Evolutionary conservation across 2,113 vertebrate genomes (phyloP).

Genomic region (Cottus gobio): DNA sequence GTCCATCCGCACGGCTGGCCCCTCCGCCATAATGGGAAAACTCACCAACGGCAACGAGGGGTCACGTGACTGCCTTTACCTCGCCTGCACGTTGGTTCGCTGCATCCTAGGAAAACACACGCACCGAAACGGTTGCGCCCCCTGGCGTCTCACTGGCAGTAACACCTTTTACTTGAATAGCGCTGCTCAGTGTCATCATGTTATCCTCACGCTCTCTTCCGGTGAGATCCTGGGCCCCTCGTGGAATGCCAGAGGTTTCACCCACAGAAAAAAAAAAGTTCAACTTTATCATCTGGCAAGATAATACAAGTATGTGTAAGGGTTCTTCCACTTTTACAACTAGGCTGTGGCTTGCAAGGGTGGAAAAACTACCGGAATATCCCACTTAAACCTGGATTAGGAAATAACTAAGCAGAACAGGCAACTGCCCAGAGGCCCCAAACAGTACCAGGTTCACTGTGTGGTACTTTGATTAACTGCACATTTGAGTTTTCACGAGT

Average conservation of each 20-base stretch:
- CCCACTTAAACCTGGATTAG: not conserved
- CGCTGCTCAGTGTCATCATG: not conserved
- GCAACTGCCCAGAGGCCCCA: not conserved
- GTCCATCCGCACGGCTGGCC: constrained; percentile 77
- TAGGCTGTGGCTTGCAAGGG: not conserved
- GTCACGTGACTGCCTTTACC: constrained; percentile 80
- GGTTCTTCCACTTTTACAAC: not conserved
- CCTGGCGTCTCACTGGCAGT: constrained; percentile 25
- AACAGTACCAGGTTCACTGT: not conserved
- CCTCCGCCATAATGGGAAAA: constrained; percentile 83
- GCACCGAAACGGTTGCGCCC: constrained; percentile 38
- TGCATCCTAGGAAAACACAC: constrained; percentile 8
- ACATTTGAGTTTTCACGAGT: not conserved
- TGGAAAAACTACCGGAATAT: not conserved
- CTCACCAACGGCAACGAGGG: constrained; percentile 66
- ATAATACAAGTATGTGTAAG: not conserved
- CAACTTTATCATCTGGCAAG: not conserved
- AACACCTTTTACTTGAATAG: not conserved
- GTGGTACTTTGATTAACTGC: not conserved
- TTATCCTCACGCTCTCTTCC: not conserved
- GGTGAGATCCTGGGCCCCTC: not conserved
- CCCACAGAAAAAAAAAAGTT: not conserved
- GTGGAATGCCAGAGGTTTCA: too few relatives aligned
- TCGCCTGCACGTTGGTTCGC: constrained; percentile 52
- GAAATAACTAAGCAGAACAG: not conserved